Base-by-base conservation (phyloP, 2,113 vertebrate genomes). In the Carlito syrichta region DNA sequence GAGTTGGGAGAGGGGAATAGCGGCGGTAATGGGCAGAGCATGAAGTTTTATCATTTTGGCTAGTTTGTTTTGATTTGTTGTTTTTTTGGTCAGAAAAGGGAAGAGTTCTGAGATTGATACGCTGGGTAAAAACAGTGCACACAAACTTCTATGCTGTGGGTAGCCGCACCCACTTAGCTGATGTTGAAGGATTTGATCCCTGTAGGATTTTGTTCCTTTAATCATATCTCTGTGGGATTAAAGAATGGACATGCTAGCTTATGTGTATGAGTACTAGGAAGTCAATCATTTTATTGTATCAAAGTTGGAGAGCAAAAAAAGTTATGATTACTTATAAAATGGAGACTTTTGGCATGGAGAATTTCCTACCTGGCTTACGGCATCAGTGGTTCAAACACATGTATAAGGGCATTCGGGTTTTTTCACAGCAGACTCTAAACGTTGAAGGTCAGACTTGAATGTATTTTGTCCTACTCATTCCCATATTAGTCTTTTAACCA, bases 201-300 rank as follows among this genome's bases (percentile, higher is more conserved):
- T 30, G 87, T 56, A 96, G 97, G 97, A 94, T 98, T 98, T 98
- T 96, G 97, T 97, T 98, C 96, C 96, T 98, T 98, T 97, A 96
- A 98, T 98, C 98, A 98, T 98, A 95, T 97, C 97, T 98, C 98
- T 92, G 78, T 98, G 97, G 96, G 95, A 96, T 98, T 96, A 98
- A 97, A 98, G 97, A 98, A 98, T 91, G 95, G 97, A 98, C 98
- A 97, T 89, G 97, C 97, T 96, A 97, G 97, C 96, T 98, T 98
- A 98, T 48, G n/a, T 97, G 92, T 85, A 91, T 95, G 95, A 97
- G 96, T 96, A 96, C 94, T 93, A 96, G 84, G 97, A 97, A 98
- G 98, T 97, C 97, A 96, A 98, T 98, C 95, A 95, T 96, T 93
- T 88, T 79, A 62, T 40, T 86, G 25, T 71, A 48, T 79, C 87